Evolutionary conservation across 1,140 invertebrate species (phyloP), one percentile per base, ranked within the genome.

Genomic region (Eupeodes corollae): DNA sequence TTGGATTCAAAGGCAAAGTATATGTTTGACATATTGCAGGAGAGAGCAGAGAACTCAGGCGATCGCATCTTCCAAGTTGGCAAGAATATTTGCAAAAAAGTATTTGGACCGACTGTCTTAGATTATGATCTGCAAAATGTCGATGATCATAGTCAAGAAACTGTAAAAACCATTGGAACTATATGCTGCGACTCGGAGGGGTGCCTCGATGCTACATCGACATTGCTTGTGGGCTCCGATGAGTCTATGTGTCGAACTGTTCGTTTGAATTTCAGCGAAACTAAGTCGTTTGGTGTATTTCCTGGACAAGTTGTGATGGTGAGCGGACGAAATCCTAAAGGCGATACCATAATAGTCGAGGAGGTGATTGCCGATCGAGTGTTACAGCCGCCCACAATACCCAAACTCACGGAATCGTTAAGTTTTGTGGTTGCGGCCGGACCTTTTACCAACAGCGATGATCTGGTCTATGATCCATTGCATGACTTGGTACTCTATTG

Each of bases 291-390:
- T 56, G 82, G 84, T 0, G 61, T 93, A 11, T 92, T 89, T 62
- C 84, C 90, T 5, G 90, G 90, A 1, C 88, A 93, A 75, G 77
- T 91, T 16, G 76, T 90, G 10, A 79, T 82, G 2, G 74, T 86
- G 31, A 74, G 79, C 38, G 88, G 86, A 1, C 70, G 74, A 1
- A 87, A 88, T 66, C 76, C 76, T 2, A 75, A 78, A 5, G 83
- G 83, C 0, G 78, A 80, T 51, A 73, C 70, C 18, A 73, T 91
- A 35, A 59, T 80, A n/a, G 82, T 78, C 0, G 76, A 80, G 8
- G 76, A 83, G 54, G 61, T 91, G 6, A 78, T 75, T 58, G 60
- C 67, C 5, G 77, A 79, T 41, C 53, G 61, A 3, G 56, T 58
- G 14, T 46, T 69, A 15, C 52, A 50, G 3, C 56, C 56, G 1